These are phyloP conservation scores for Galbula dea DNA, from an alignment of 2,113 vertebrate genomes.

Conservation along the genomic window DNA sequence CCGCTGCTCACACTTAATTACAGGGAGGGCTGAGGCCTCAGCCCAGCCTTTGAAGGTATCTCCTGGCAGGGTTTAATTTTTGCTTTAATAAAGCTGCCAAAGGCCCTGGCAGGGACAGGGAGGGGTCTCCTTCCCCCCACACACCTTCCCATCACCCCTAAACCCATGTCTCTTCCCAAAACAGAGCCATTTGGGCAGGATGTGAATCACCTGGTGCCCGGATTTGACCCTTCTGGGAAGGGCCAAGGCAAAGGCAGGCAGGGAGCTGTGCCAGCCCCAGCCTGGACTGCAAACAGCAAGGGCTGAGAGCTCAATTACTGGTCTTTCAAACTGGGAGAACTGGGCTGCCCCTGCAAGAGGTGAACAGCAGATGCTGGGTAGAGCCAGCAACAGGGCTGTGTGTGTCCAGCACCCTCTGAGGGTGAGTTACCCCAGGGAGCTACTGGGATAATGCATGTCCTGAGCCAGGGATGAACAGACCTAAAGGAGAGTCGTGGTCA, in stretches of 20 bases:
- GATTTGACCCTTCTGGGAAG: conserved; percentile 1
- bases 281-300: background rate
- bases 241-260: background rate
- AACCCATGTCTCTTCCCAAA: background rate
- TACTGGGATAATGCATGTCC: rapidly evolving
- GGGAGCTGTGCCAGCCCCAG: background rate
- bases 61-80: background rate
- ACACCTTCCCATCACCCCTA: background rate
- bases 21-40: background rate
- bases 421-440: no score
- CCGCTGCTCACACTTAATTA: conserved; percentile 15
- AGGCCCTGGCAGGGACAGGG: background rate
- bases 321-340: conserved; percentile 26
- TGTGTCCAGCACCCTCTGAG: rapidly evolving
- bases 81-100: background rate
- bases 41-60: conserved; percentile 12
- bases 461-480: rapidly evolving
- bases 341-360: background rate
- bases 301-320: background rate
- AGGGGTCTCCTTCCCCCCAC: background rate
- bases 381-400: rapidly evolving
- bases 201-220: conserved; percentile 42
- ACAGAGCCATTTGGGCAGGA: background rate
- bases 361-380: background rate
- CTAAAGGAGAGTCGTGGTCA: rapidly evolving